A percentile compares a stretch with the other conserved stretches of the same genome.
Conservation (phyloP, 2,888 invertebrate species). For the Capitulum mitella region DNA sequence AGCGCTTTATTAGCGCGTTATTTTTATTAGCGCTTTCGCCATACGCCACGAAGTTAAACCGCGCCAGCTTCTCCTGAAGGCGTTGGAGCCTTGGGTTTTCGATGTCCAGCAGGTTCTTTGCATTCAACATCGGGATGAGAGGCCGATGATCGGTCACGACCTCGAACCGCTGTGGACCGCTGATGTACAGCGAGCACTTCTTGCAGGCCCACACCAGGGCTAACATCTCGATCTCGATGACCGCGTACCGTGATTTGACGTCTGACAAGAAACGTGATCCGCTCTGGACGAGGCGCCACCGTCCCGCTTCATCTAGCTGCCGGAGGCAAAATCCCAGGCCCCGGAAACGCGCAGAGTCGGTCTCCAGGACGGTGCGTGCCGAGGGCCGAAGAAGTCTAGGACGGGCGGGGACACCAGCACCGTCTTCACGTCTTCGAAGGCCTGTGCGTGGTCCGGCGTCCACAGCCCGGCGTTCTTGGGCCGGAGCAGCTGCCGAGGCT, state of each 20-base stretch:
- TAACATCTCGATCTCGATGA: slow-evolving; percentile 25
- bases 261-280: too few relatives aligned
- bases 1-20: too few relatives aligned
- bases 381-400: too few relatives aligned
- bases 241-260: slow-evolving; percentile 28
- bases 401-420: too few relatives aligned
- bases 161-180: slow-evolving; percentile 25
- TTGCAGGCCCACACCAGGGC: slow-evolving; percentile 27
- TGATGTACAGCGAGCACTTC: slow-evolving; percentile 26
- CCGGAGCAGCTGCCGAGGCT: slow-evolving; percentile 25
- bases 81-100: slow-evolving; percentile 29
- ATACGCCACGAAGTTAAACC: slow-evolving; percentile 24
- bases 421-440: slow-evolving; percentile 27
- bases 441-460: slow-evolving; percentile 14
- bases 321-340: slow-evolving; percentile 26
- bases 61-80: slow-evolving; percentile 24
- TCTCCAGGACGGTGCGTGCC: slow-evolving; percentile 26
- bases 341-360: slow-evolving; percentile 22
- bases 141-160: too few relatives aligned
- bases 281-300: too few relatives aligned
- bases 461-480: slow-evolving; percentile 25
- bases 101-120: slow-evolving; percentile 25
- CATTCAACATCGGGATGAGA: too few relatives aligned
- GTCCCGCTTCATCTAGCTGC: slow-evolving; percentile 21
- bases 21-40: slow-evolving; percentile 25